These are phyloP conservation scores for Formica exsecta DNA, from an alignment of 1,140 invertebrate genomes.

Conservation along the genomic window DNA sequence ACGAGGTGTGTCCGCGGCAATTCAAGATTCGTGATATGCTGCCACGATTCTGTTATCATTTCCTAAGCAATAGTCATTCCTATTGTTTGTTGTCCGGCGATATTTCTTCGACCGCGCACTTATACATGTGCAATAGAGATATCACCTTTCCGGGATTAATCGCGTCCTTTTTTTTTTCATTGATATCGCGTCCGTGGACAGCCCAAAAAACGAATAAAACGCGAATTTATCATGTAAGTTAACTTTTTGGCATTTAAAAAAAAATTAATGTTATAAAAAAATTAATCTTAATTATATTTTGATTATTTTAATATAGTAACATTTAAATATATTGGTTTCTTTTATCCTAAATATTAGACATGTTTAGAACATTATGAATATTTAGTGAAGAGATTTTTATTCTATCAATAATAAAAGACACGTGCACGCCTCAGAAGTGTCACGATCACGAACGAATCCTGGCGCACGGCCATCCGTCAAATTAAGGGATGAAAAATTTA, in stretches of 20 bases:
- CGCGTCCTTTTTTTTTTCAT: constrained; percentile 34
- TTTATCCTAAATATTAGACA: not conserved
- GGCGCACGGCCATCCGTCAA: constrained; percentile 78
- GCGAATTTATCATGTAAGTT: not conserved
- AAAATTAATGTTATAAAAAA: not conserved
- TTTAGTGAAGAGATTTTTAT: constrained; percentile 5
- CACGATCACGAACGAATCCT: not conserved
- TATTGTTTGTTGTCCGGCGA: constrained; percentile 66
- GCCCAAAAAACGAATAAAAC: constrained; percentile 7
- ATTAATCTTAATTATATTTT: not conserved
- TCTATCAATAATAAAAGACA: not conserved
- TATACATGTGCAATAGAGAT: constrained; percentile 52
- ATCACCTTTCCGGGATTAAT: constrained; percentile 67
- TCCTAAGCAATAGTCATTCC: constrained; percentile 66
- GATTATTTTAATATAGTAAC: not conserved
- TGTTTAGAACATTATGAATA: not conserved
- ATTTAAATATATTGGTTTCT: not conserved
- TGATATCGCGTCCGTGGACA: not conserved
- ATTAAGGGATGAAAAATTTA: constrained; percentile 81
- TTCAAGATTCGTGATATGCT: constrained; percentile 75
- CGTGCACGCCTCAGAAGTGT: not conserved
- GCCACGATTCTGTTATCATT: constrained; percentile 74
- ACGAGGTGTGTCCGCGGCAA: constrained; percentile 70
- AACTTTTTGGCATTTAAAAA: not conserved
- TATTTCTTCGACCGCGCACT: constrained; percentile 68